phyloP scores from a whole-genome alignment of 2,888 invertebrate genomes.

The Tupiocoris notatus region DNA sequence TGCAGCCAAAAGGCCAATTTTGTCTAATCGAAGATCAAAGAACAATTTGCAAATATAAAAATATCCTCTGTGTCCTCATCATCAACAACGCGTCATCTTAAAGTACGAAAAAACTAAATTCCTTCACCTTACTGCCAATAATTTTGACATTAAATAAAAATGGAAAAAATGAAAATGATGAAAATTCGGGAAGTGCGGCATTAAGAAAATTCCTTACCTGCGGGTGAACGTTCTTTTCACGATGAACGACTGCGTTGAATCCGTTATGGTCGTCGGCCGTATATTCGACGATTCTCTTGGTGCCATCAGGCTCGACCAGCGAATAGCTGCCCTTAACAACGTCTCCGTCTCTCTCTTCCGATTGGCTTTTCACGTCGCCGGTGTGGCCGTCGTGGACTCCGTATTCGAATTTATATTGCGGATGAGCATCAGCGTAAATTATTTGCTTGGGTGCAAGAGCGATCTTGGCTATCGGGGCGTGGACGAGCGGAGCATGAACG shows the following conservation, averaged over 20 bases:
- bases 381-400: conserved; percentile 56
- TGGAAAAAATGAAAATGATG: not conserved
- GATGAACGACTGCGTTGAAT: conserved; percentile 51
- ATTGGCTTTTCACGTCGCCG: conserved; percentile 56
- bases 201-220: conserved; percentile 21
- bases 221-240: conserved; percentile 48
- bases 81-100: too few relatives aligned
- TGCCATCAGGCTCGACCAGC: conserved; percentile 51
- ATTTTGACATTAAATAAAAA: too few relatives aligned
- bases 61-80: too few relatives aligned
- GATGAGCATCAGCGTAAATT: conserved; percentile 47
- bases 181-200: not conserved
- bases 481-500: conserved; percentile 2
- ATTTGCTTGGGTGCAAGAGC: conserved; percentile 27
- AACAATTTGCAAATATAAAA: too few relatives aligned
- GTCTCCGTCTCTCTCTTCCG: conserved; percentile 56
- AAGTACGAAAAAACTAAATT: too few relatives aligned
- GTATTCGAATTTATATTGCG: conserved; percentile 55
- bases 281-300: conserved; percentile 50
- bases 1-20: too few relatives aligned
- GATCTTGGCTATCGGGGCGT: conserved; percentile 22
- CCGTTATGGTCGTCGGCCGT: conserved; percentile 51
- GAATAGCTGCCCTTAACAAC: conserved; percentile 56
- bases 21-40: too few relatives aligned
- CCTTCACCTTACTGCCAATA: too few relatives aligned